Evolutionary conservation across 2,888 invertebrate genomes (phyloP), one percentile per base, ranked within the genome.

Genomic region (Platypus cylindrus): DNA sequence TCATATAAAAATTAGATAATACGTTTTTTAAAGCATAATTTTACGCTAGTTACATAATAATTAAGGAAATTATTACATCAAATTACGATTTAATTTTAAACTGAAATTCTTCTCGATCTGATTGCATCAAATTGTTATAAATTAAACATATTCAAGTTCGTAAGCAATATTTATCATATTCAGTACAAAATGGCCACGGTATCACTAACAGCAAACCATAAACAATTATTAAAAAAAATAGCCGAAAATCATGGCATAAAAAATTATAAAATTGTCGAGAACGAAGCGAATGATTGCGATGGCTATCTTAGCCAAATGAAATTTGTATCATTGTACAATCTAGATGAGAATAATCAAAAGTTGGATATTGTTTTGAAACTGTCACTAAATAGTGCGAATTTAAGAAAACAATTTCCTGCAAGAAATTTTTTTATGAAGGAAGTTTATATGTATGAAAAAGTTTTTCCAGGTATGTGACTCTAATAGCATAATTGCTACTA

Each of bases 391-490:
- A 37, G 20, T 30, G 27, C 26, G 13, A 33, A 34, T 14, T 17
- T 41, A 7, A 34, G 41, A 13, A 26, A 22, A 17, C 34, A 34
- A 24, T 37, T 41, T 30, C 37, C 41, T 3, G 35, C 37, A 3
- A 37, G 40, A 11, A 2, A 2, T 1, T n/a, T 16, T 13, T 41
- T 41, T 33, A 16, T 37, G 16, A 32, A 26, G 18, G 41, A 41
- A 18, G 38, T 41, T 29, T 14, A 24, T 18, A 26, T 37, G 17
- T 41, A 41, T 15, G 23, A 35, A 4, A n/a, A 34, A 18, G 9
- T 41, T n/a, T 25, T 38, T 20, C 41, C 41, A 31, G 37, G 41
- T 41, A 34, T 22, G 26, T 14, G 5, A 36, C n/a, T n/a, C n/a
- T n/a, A n/a, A n/a, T n/a, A n/a, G n/a, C n/a, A n/a, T n/a, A n/a